Evolutionary conservation across 2,113 vertebrate species (phyloP).

Genomic region (Callipepla squamata): DNA sequence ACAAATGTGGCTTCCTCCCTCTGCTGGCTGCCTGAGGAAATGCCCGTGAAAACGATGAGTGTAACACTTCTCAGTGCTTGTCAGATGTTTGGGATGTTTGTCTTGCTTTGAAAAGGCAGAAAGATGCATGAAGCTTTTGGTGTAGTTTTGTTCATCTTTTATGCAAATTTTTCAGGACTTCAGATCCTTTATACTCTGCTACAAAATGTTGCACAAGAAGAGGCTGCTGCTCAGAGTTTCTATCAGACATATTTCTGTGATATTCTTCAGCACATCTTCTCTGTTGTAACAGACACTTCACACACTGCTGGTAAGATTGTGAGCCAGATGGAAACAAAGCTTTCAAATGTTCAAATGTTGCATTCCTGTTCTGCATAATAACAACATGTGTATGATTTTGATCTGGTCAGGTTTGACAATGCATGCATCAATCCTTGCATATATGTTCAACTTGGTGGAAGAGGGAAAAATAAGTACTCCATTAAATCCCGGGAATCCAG

Average conservation of each 20-base stretch:
- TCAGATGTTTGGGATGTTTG: neutral
- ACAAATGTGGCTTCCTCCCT: neutral
- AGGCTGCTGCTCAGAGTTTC: conserved; percentile 96
- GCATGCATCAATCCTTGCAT: conserved; percentile 98
- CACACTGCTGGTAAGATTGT: conserved; percentile 91
- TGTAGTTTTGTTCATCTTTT: neutral
- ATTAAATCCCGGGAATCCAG: conserved; percentile 87
- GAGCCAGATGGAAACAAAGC: neutral
- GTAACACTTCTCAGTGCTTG: accelerated
- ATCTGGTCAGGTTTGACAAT: conserved; percentile 90
- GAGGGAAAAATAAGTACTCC: conserved; percentile 94
- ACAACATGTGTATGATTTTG: neutral
- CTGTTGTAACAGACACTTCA: conserved; percentile 97
- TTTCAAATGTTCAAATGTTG: accelerated
- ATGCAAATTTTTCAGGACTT: conserved; percentile 80
- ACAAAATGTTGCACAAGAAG: conserved; percentile 97
- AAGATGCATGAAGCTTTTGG: neutral
- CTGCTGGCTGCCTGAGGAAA: neutral
- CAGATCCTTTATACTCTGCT: conserved; percentile 97
- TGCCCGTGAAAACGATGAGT: accelerated
- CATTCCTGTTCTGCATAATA: neutral
- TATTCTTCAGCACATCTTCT: conserved; percentile 98
- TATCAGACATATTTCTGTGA: conserved; percentile 99
- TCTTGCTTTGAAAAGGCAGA: neutral
- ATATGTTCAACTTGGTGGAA: conserved; percentile 99